Evolutionary conservation across 2,797 vertebrate species (phyloP).

Genomic region (Calcarius lapponicus): DNA sequence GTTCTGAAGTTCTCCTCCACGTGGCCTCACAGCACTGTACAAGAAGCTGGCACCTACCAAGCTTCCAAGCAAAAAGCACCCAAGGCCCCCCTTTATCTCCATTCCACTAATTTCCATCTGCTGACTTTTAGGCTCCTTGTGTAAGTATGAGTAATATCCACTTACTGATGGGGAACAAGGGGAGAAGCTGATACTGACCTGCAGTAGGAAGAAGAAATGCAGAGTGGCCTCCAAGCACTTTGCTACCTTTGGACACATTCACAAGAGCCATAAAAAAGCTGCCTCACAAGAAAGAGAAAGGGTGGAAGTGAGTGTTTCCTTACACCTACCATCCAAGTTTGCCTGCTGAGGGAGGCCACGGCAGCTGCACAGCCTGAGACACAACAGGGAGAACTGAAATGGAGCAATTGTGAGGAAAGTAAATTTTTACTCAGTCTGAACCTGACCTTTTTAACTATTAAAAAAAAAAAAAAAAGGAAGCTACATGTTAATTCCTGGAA

Average conservation of each 20-base stretch:
- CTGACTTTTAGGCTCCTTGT: not conserved
- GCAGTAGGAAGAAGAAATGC: not conserved
- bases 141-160: not conserved
- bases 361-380: not conserved
- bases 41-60: not conserved
- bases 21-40: not conserved
- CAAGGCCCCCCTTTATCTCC: not conserved
- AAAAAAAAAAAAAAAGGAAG: not conserved
- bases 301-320: not conserved
- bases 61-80: not conserved
- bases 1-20: not conserved
- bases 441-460: not conserved
- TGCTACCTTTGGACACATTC: not conserved
- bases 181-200: not conserved
- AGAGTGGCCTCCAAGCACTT: not conserved
- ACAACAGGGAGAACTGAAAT: accelerated
- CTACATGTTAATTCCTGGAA: not conserved
- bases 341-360: not conserved
- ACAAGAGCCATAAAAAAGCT: not conserved
- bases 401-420: not conserved
- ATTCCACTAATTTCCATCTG: not conserved
- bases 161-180: not conserved
- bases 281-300: not conserved
- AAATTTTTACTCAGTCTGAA: not conserved
- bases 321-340: not conserved